These are phyloP conservation scores for Leuciscus idus DNA, from an alignment of 2,113 vertebrate genomes.

Conservation along the genomic window DNA sequence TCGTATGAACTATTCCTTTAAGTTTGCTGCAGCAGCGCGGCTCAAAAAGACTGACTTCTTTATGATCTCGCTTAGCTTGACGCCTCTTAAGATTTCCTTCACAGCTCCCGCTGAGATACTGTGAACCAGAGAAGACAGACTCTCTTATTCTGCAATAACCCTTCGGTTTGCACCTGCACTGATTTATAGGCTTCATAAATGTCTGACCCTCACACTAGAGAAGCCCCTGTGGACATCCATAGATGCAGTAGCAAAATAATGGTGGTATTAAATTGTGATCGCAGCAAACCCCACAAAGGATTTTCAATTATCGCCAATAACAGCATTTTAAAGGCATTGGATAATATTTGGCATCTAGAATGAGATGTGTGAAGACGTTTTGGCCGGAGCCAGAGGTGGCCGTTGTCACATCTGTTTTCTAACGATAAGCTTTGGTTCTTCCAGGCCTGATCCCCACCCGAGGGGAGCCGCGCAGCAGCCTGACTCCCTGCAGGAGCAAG, in stretches of 20 bases:
- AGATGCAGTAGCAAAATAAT: not conserved
- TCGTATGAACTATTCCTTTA: not conserved
- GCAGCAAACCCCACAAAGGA: not conserved
- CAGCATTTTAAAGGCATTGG: not conserved
- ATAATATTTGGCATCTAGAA: slow-evolving; percentile 11
- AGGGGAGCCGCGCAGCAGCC: slow-evolving; percentile 81
- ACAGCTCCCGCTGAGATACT: not conserved
- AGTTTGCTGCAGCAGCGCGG: not conserved
- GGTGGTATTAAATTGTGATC: not conserved
- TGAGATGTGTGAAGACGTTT: slow-evolving; percentile 1
- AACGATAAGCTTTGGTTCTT: slow-evolving; percentile 46
- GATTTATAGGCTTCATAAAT: slow-evolving; percentile 15
- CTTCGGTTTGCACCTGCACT: not conserved
- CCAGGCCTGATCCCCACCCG: slow-evolving; percentile 87
- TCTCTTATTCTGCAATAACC: not conserved
- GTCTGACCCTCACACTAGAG: not conserved
- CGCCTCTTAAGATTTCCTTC: not conserved
- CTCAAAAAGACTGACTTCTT: not conserved
- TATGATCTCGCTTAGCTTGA: slow-evolving; percentile 15
- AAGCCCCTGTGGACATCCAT: not conserved
- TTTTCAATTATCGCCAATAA: not conserved
- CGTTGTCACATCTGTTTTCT: not conserved
- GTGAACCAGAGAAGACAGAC: not conserved
- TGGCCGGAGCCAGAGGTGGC: not conserved
- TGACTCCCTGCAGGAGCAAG: slow-evolving; percentile 88